A percentile compares a stretch with the other conserved stretches of the same genome.
Evolutionary conservation across 2,888 invertebrate genomes (phyloP).

Genomic region (Trichogramma dendrolimi): DNA sequence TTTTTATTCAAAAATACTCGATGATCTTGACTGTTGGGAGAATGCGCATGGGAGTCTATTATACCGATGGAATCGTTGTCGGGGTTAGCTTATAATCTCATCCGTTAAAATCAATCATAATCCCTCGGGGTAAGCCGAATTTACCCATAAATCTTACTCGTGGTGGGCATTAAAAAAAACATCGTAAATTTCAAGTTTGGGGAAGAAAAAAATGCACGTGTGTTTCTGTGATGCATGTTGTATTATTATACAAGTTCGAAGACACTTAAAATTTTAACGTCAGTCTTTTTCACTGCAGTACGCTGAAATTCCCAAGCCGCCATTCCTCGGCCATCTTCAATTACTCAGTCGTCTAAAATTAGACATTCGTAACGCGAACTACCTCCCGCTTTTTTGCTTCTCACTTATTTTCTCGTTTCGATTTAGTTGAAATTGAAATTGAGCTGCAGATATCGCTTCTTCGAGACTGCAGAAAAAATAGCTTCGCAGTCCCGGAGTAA

Average conservation of each 20-base stretch:
- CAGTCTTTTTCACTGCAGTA: no score
- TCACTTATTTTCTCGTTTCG: neutral
- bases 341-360: constrained; percentile 28
- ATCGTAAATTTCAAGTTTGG: no score
- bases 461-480: constrained; percentile 9
- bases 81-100: neutral
- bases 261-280: neutral
- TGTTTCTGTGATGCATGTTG: neutral
- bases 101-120: constrained; percentile 3
- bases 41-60: no score
- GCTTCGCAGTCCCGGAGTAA: constrained; percentile 30
- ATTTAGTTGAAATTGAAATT: constrained; percentile 22
- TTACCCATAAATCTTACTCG: no score
- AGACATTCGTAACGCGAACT: constrained; percentile 25
- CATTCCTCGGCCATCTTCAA: constrained; percentile 14
- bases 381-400: constrained; percentile 4
- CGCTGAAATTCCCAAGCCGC: neutral
- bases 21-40: no score
- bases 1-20: no score
- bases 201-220: no score
- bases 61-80: neutral
- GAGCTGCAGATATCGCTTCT: no score
- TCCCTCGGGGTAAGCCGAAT: neutral
- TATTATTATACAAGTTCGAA: neutral
- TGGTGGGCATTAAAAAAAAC: no score